phyloP scores from a whole-genome alignment of 2,888 invertebrate species.

The Malthinus seriepunctatus region DNA sequence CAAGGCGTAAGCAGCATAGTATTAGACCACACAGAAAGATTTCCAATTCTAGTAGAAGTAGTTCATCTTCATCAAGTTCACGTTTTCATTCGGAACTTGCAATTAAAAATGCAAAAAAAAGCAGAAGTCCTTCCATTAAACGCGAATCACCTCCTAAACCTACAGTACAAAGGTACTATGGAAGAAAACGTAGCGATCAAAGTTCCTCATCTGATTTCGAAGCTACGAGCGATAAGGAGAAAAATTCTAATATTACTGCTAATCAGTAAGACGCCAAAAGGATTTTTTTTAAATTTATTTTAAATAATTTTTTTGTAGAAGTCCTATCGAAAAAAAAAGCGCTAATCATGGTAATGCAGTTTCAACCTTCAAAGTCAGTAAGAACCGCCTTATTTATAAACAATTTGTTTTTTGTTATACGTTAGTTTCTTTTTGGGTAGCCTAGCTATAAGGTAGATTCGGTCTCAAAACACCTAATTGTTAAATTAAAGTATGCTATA shows the following conservation, averaged over 20 bases:
- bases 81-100: conserved; percentile 31
- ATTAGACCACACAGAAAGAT: too few relatives aligned
- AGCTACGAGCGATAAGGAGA: conserved; percentile 45
- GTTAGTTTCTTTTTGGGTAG: not conserved
- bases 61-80: conserved; percentile 41
- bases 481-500: too few relatives aligned
- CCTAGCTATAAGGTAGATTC: too few relatives aligned
- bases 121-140: conserved; percentile 36
- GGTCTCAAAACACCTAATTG: too few relatives aligned
- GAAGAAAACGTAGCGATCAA: conserved; percentile 59
- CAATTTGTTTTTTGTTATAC: conserved; percentile 16
- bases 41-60: conserved; percentile 8
- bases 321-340: conserved; percentile 41
- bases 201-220: conserved; percentile 58
- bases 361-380: conserved; percentile 97
- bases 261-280: not conserved
- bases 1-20: conserved; percentile 1
- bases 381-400: conserved; percentile 72
- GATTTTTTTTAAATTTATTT: not conserved
- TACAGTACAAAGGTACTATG: conserved; percentile 61
- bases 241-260: conserved; percentile 17
- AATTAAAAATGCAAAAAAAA: conserved; percentile 30
- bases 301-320: conserved; percentile 53
- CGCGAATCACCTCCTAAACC: conserved; percentile 45
- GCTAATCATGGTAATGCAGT: conserved; percentile 68